These are phyloP conservation scores for Keiferia lycopersicella DNA, from an alignment of 2,888 invertebrate species.

Conservation along the genomic window DNA sequence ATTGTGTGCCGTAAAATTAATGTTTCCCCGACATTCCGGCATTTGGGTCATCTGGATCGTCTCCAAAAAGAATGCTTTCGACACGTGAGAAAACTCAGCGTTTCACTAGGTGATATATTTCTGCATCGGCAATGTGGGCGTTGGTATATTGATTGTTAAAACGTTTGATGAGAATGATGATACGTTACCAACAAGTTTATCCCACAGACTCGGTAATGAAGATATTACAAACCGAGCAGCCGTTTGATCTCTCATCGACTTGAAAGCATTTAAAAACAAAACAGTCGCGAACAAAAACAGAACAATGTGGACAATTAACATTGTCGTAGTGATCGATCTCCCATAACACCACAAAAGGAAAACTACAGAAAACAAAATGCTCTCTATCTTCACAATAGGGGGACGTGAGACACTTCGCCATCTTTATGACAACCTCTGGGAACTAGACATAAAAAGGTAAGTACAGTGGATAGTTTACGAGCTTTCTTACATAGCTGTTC, in stretches of 20 bases:
- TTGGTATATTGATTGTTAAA: not conserved
- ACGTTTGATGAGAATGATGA: not conserved
- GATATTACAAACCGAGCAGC: not conserved
- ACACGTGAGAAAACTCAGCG: slow-evolving; percentile 44
- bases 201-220: no score
- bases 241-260: not conserved
- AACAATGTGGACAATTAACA: slow-evolving; percentile 22
- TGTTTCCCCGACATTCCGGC: slow-evolving; percentile 50
- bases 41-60: slow-evolving; percentile 74
- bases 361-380: slow-evolving; percentile 35
- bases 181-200: not conserved
- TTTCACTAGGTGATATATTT: not conserved
- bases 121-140: not conserved
- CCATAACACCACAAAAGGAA: slow-evolving; percentile 32
- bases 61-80: slow-evolving; percentile 61
- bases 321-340: slow-evolving; percentile 26
- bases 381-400: slow-evolving; percentile 47
- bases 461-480: slow-evolving; percentile 24
- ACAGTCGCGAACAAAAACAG: slow-evolving; percentile 8
- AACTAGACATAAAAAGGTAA: slow-evolving; percentile 33
- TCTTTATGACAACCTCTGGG: slow-evolving; percentile 41
- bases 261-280: not conserved
- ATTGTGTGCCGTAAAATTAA: slow-evolving; percentile 53
- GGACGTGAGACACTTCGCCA: slow-evolving; percentile 39
- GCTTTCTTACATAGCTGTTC: slow-evolving; percentile 17